Evolutionary conservation across 2,888 invertebrate genomes (phyloP).

Genomic region (Osedax frankpressi): DNA sequence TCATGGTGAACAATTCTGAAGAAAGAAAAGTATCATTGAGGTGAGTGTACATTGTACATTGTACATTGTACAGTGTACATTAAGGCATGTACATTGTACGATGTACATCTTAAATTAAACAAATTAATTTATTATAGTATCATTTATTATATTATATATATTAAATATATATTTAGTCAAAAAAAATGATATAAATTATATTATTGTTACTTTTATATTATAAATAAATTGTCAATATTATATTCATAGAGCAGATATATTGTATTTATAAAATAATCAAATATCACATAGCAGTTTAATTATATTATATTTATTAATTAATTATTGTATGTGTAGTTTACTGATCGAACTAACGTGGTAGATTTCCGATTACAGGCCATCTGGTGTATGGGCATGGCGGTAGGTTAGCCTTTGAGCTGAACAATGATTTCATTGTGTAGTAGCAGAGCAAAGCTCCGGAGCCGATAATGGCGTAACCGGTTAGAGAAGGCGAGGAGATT

Average conservation of each 20-base stretch:
- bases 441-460: neutral
- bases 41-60: no score
- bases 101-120: no score
- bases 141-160: no score
- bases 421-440: no score
- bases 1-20: constrained; percentile 5
- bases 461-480: neutral
- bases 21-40: neutral
- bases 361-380: neutral
- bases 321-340: neutral
- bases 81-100: no score
- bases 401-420: neutral
- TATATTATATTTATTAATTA: neutral
- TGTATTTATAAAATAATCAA: no score
- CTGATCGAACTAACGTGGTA: neutral
- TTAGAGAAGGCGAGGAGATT: neutral
- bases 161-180: no score
- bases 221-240: neutral
- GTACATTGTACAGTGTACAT: no score
- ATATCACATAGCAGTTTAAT: no score
- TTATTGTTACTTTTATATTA: neutral
- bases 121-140: no score
- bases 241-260: no score
- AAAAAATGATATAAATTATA: no score
- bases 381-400: neutral